Conservation (phyloP, 2,888 invertebrate species). For the Gymnoscelis rufifasciata region DNA sequence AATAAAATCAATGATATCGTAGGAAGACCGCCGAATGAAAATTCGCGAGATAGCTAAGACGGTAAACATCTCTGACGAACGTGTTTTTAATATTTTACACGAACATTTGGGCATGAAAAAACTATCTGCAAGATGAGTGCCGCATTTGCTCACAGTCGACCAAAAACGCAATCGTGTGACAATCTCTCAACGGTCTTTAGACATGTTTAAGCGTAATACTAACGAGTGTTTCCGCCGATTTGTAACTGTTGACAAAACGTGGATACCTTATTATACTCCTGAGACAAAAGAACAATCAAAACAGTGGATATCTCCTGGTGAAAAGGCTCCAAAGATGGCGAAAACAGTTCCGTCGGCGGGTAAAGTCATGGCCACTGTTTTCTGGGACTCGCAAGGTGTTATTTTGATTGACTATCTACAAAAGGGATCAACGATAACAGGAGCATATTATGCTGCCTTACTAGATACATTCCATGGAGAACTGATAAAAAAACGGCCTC, state of each 20-base stretch:
- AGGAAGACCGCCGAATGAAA: not conserved
- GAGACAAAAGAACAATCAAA: constrained; percentile 35
- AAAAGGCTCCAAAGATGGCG: constrained; percentile 22
- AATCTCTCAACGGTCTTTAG: not conserved
- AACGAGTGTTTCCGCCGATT: constrained; percentile 31
- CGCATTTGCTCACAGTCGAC: not conserved
- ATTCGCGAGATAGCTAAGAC: not conserved
- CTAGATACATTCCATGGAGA: constrained; percentile 5
- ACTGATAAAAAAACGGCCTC: constrained; percentile 28
- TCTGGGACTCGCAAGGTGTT: constrained; percentile 31
- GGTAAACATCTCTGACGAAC: not conserved
- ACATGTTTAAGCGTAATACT: constrained; percentile 33
- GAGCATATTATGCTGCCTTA: constrained; percentile 29
- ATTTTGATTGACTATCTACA: constrained; percentile 29
- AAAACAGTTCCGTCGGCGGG: constrained; percentile 23
- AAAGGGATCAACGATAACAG: constrained; percentile 32
- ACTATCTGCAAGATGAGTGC: not conserved
- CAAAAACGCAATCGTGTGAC: not conserved
- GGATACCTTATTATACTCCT: constrained; percentile 31
- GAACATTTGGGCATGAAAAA: not conserved
- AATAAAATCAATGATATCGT: not conserved
- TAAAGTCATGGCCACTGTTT: constrained; percentile 32
- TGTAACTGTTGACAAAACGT: constrained; percentile 48
- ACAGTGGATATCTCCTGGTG: constrained; percentile 11
- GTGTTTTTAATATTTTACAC: not conserved